Evolutionary conservation across 2,113 vertebrate species (phyloP).

Genomic region (Nibea albiflora): DNA sequence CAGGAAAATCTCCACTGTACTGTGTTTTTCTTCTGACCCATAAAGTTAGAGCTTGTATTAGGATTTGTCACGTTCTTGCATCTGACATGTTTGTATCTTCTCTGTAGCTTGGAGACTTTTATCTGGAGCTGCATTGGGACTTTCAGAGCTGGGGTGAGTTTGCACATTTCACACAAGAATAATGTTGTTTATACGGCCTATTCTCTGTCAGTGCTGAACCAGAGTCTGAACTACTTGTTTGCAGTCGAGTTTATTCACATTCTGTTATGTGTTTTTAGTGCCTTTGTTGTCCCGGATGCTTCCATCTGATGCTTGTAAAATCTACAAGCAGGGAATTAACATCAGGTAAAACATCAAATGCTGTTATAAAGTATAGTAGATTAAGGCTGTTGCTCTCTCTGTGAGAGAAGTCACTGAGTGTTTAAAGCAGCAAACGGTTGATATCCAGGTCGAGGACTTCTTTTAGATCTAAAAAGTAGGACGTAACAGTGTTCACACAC

Average conservation of each 20-base stretch:
- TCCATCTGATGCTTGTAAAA: conserved; percentile 98
- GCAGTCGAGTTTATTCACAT: not conserved
- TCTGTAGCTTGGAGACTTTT: conserved; percentile 96
- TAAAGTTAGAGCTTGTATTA: not conserved
- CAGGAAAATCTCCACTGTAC: not conserved
- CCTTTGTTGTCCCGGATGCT: conserved; percentile 97
- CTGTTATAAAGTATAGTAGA: not conserved
- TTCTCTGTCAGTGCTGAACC: not conserved
- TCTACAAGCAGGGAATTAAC: conserved; percentile 98
- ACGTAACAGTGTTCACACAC: conserved; percentile 20
- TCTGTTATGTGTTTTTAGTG: conserved; percentile 82
- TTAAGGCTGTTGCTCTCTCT: not conserved
- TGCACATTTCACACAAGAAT: not conserved
- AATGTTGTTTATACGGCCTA: not conserved
- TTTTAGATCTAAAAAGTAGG: conserved; percentile 69
- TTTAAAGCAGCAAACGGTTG: conserved; percentile 34
- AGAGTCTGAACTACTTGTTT: not conserved
- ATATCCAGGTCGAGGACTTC: conserved; percentile 64
- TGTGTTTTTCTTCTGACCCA: not conserved
- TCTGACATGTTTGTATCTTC: conserved; percentile 18
- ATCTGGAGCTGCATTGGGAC: conserved; percentile 98
- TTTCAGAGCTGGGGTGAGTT: conserved; percentile 99
- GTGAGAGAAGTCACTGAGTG: not conserved
- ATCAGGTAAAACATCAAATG: conserved; percentile 88
- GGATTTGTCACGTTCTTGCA: not conserved